Conservation (phyloP, 2,113 vertebrate genomes). For the Pitta sordida region DNA sequence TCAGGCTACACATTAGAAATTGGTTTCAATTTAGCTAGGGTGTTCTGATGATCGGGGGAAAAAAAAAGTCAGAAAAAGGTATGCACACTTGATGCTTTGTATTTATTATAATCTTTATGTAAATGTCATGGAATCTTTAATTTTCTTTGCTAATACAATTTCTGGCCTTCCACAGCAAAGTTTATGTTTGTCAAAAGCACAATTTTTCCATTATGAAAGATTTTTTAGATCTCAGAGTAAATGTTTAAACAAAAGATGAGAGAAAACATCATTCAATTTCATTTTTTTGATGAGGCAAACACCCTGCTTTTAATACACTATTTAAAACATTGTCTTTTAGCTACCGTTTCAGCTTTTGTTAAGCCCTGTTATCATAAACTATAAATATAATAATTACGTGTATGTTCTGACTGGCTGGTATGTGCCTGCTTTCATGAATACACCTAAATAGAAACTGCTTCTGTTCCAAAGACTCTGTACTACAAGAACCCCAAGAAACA, state of each 20-base stretch:
- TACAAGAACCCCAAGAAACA: not conserved
- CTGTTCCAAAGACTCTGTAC: constrained; percentile 7
- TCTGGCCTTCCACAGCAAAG: constrained; percentile 16
- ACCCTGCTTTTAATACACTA: not conserved
- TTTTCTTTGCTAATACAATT: constrained; percentile 31
- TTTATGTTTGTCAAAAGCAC: constrained; percentile 49
- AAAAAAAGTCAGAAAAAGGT: not conserved
- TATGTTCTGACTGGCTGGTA: not conserved
- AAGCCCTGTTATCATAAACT: not conserved
- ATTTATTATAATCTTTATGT: constrained; percentile 2
- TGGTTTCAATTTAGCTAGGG: constrained; percentile 38
- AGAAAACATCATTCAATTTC: not conserved
- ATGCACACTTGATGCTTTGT: not conserved
- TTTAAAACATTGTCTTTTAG: not conserved
- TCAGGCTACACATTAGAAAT: not conserved
- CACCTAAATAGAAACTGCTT: constrained; percentile 23
- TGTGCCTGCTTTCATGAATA: not conserved
- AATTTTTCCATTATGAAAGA: constrained; percentile 35
- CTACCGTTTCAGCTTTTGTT: not conserved
- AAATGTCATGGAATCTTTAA: constrained; percentile 38
- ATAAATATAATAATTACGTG: constrained; percentile 20
- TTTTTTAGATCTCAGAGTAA: constrained; percentile 35
- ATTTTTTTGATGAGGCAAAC: constrained; percentile 20
- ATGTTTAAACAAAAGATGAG: constrained; percentile 24
- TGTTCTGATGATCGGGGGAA: constrained; percentile 17